A percentile compares a stretch with the other conserved stretches of the same genome.
Conservation (phyloP, 2,797 vertebrate species). For the Periparus ater region DNA sequence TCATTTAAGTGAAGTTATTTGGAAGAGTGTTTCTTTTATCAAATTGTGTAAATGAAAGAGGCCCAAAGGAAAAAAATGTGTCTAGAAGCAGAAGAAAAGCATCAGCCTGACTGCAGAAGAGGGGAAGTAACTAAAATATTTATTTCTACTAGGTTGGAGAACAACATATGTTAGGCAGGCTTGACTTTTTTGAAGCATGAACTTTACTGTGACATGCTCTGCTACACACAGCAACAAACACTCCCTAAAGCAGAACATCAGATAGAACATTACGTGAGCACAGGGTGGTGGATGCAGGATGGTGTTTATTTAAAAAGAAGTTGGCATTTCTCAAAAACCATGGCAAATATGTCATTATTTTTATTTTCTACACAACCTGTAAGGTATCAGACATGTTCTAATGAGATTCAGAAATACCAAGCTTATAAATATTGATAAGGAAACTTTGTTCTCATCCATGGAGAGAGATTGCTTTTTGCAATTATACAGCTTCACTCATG, state of each 20-base stretch:
- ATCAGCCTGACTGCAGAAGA: background rate
- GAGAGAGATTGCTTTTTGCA: conserved; percentile 35
- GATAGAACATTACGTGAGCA: background rate
- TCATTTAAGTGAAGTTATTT: background rate
- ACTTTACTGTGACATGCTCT: background rate
- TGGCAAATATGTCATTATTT: conserved; percentile 30
- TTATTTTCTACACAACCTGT: conserved; percentile 23
- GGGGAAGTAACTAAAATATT: conserved; percentile 9
- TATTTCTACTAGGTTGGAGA: conserved; percentile 10
- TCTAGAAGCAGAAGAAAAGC: background rate
- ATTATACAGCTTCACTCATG: conserved; percentile 53
- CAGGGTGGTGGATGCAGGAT: background rate
- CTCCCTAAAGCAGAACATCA: conserved; percentile 31
- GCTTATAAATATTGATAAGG: conserved; percentile 61
- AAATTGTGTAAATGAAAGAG: background rate
- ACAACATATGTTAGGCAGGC: background rate
- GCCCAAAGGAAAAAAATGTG: background rate
- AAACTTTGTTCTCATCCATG: background rate
- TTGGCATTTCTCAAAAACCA: conserved; percentile 25
- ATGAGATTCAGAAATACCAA: conserved; percentile 56
- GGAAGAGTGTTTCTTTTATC: background rate
- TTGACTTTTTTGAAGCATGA: background rate
- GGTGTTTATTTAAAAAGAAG: conserved; percentile 41
- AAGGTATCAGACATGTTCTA: conserved; percentile 32
- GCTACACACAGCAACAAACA: background rate